A percentile compares a stretch with the other conserved stretches of the same genome.
These are phyloP conservation scores for Axinella damicornis DNA, from an alignment of 37 sponge, comb jelly and placozoan genomes.

Conservation along the genomic window DNA sequence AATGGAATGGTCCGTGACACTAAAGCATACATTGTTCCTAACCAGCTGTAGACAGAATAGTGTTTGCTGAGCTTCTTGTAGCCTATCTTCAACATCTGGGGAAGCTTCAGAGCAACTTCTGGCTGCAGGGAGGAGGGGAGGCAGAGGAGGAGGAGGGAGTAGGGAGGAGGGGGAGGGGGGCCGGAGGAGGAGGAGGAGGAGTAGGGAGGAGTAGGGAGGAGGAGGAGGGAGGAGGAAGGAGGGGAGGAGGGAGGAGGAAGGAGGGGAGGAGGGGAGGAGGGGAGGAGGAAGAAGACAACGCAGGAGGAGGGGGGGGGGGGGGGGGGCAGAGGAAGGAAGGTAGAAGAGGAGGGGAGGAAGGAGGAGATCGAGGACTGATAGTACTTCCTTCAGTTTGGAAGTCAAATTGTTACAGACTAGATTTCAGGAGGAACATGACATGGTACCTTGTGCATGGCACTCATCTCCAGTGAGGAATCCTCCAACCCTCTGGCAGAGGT, in stretches of 20 bases:
- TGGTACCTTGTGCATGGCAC: no score
- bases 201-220: neutral
- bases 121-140: no score
- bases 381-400: no score
- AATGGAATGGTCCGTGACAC: no score
- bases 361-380: neutral
- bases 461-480: no score
- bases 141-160: no score
- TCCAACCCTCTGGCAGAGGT: no score
- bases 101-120: neutral
- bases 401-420: no score
- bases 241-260: neutral
- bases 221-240: neutral
- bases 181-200: neutral
- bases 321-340: neutral
- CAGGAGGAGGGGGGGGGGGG: no score
- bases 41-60: constrained; percentile 67
- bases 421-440: no score
- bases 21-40: neutral
- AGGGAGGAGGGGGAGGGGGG: neutral
- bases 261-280: neutral
- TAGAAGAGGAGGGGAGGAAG: neutral
- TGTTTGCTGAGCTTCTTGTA: constrained; percentile 20
- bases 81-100: constrained; percentile 25
- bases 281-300: neutral